Conservation (phyloP, 37 sponge, comb jelly and placozoan genomes). For the Bolinopsis microptera region DNA sequence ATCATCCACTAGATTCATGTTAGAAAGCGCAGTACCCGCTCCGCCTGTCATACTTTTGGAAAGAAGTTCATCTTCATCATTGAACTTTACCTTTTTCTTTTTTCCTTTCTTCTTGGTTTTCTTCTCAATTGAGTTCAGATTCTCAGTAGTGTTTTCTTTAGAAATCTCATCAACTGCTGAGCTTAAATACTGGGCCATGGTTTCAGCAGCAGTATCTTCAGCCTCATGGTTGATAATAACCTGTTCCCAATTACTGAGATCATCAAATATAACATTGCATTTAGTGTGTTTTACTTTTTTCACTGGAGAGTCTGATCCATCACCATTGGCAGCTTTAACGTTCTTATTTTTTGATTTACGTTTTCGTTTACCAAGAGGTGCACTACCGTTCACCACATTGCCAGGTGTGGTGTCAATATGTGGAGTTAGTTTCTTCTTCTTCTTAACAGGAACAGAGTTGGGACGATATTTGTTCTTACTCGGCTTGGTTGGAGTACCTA, state of each 20-base stretch:
- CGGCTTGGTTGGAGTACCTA: slow-evolving; percentile 1
- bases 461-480: slow-evolving; percentile 47
- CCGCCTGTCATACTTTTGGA: slow-evolving; percentile 11
- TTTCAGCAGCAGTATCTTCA: not conserved
- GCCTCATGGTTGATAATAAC: slow-evolving; percentile 18
- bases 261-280: slow-evolving; percentile 50
- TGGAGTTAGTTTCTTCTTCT: not conserved
- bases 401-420: not conserved
- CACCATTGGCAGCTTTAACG: not conserved
- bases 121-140: not conserved
- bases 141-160: not conserved
- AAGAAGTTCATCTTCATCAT: not conserved
- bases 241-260: slow-evolving; percentile 9
- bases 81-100: slow-evolving; percentile 49
- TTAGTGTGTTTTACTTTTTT: not conserved
- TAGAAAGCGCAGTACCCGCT: not conserved
- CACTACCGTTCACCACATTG: not conserved
- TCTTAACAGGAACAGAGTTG: not conserved
- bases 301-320: not conserved
- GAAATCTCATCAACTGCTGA: slow-evolving; percentile 21
- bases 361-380: not conserved
- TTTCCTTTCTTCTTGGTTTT: slow-evolving; percentile 3
- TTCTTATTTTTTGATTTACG: not conserved
- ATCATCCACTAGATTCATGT: not conserved
- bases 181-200: slow-evolving; percentile 35